phyloP scores from a whole-genome alignment of 37 sponge, comb jelly and placozoan species.

The Beroe forskalii region DNA sequence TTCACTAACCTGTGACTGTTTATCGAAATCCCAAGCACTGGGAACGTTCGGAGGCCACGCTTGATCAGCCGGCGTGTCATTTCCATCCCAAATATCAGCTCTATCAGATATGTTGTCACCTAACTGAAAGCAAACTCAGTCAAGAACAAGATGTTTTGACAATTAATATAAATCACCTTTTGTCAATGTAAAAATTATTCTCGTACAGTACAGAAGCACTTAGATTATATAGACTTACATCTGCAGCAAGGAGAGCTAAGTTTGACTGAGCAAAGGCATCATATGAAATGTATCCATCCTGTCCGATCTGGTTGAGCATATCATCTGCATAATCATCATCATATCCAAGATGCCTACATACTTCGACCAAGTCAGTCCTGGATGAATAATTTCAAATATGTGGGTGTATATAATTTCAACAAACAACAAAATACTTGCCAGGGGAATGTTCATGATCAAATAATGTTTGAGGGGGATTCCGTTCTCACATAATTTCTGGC shows the following conservation, averaged over 20 bases:
- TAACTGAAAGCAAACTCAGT: neutral
- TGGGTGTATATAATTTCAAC: too few species aligned
- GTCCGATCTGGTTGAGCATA: conserved; percentile 37
- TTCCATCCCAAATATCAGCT: conserved; percentile 38
- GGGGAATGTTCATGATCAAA: too few species aligned
- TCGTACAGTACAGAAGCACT: too few species aligned
- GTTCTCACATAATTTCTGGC: too few species aligned
- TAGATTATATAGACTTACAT: too few species aligned
- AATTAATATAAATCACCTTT: too few species aligned
- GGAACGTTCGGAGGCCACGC: neutral
- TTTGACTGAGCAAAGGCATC: conserved; percentile 61
- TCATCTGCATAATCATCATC: conserved; percentile 65
- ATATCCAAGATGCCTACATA: conserved; percentile 37
- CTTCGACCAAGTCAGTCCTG: conserved; percentile 65
- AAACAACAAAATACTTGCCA: too few species aligned
- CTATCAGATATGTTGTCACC: conserved; percentile 37
- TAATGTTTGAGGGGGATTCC: too few species aligned
- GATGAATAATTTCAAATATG: too few species aligned
- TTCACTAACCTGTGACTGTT: conserved; percentile 13
- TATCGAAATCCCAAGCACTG: conserved; percentile 29
- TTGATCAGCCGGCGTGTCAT: neutral
- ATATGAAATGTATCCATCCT: conserved; percentile 42
- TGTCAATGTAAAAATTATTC: too few species aligned
- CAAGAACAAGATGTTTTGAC: too few species aligned
- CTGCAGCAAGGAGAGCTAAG: conserved; percentile 22